Conservation (phyloP, 92 coral and sea anemone genomes). For the Bergia sp. region DNA sequence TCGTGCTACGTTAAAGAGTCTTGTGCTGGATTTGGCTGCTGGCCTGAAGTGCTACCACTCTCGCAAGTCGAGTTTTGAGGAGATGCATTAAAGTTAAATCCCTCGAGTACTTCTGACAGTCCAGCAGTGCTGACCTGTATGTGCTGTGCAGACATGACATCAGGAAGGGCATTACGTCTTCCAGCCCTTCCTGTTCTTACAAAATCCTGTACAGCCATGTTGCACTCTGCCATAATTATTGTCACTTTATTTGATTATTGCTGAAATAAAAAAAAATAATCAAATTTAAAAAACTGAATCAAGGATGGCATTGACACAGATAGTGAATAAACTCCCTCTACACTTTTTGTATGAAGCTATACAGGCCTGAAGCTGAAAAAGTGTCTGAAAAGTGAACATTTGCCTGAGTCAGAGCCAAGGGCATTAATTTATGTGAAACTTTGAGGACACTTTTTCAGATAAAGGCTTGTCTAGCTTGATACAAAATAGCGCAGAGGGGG, state of each 20-base stretch:
- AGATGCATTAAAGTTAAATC: slow-evolving; percentile 59
- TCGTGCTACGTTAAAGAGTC: slow-evolving; percentile 13
- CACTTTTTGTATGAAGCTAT: too few relatives aligned
- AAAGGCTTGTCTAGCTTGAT: too few relatives aligned
- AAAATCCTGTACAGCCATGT: slow-evolving; percentile 67
- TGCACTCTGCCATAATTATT: slow-evolving; percentile 77
- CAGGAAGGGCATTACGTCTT: slow-evolving; percentile 89
- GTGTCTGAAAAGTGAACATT: too few relatives aligned
- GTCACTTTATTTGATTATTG: background rate
- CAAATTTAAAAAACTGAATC: background rate
- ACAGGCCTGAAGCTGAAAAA: too few relatives aligned
- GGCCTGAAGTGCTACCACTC: background rate
- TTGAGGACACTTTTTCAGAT: too few relatives aligned
- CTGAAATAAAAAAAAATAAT: background rate
- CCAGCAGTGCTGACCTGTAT: slow-evolving; percentile 78
- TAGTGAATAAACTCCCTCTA: too few relatives aligned
- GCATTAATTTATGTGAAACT: too few relatives aligned
- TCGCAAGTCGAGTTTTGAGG: slow-evolving; percentile 47
- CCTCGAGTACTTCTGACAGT: slow-evolving; percentile 76
- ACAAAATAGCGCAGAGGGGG: too few relatives aligned
- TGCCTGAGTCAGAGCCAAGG: too few relatives aligned
- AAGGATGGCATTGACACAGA: too few relatives aligned
- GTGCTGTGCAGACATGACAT: slow-evolving; percentile 69
- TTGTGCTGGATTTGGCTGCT: slow-evolving; percentile 22
- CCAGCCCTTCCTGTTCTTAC: slow-evolving; percentile 88